These are phyloP conservation scores for Pelvicachromis taeniatus DNA, from an alignment of 2,113 vertebrate genomes.

Conservation along the genomic window DNA sequence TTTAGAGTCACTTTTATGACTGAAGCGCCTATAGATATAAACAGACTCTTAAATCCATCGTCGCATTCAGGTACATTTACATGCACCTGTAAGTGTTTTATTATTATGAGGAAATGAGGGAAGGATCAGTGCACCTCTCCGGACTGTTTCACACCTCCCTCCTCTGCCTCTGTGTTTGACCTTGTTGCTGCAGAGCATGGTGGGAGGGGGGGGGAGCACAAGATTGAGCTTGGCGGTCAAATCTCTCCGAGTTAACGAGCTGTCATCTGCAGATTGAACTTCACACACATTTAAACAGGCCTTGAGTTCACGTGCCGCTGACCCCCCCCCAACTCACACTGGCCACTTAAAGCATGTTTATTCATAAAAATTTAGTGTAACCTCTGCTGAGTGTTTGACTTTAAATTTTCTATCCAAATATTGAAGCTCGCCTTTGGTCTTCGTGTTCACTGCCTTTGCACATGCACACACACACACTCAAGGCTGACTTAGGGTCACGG, in stretches of 20 bases:
- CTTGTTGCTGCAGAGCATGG: slow-evolving; percentile 54
- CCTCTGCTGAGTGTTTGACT: neutral
- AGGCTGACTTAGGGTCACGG: slow-evolving; percentile 8
- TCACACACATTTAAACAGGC: slow-evolving; percentile 50
- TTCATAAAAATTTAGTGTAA: neutral
- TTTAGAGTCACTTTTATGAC: neutral
- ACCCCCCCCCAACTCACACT: neutral
- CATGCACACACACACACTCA: neutral
- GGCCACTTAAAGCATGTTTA: neutral
- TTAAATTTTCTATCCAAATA: neutral
- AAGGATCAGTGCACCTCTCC: neutral
- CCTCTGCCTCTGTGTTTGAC: slow-evolving; percentile 42
- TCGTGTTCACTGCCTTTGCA: neutral
- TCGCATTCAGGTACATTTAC: neutral
- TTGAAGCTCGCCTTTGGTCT: neutral
- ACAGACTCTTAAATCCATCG: neutral
- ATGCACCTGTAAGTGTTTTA: neutral
- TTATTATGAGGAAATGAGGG: neutral
- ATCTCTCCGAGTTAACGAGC: slow-evolving; percentile 59
- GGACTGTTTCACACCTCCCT: neutral
- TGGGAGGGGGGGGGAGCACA: neutral
- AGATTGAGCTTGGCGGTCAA: slow-evolving; percentile 48
- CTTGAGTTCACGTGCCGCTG: neutral
- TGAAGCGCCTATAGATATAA: neutral
- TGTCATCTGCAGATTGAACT: slow-evolving; percentile 64